Evolutionary conservation across 2,888 invertebrate species (phyloP).

Genomic region (Suillia variegata): DNA sequence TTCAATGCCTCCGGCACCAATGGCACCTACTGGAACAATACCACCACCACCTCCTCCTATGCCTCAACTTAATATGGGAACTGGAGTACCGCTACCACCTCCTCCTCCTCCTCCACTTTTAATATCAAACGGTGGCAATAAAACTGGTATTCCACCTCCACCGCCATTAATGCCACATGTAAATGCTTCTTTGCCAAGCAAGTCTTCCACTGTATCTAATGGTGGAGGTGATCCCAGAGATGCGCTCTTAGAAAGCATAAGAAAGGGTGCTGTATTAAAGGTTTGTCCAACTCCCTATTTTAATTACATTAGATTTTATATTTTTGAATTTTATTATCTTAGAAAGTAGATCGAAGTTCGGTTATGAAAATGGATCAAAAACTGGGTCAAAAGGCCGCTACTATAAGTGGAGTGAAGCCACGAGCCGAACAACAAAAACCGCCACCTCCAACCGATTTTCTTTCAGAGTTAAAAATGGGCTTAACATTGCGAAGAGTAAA

Average conservation of each 20-base stretch:
- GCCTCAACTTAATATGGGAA: slow-evolving; percentile 22
- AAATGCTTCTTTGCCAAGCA: not conserved
- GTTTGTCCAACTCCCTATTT: too few species aligned
- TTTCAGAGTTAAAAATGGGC: slow-evolving; percentile 47
- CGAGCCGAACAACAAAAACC: slow-evolving; percentile 40
- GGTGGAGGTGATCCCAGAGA: slow-evolving; percentile 34
- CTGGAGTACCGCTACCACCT: slow-evolving; percentile 29
- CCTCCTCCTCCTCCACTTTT: slow-evolving; percentile 4
- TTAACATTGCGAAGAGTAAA: slow-evolving; percentile 41
- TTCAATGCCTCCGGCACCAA: not conserved
- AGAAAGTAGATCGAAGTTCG: too few species aligned
- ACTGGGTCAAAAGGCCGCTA: slow-evolving; percentile 46
- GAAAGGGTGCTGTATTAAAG: slow-evolving; percentile 46
- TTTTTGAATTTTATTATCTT: not conserved
- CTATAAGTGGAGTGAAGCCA: slow-evolving; percentile 45
- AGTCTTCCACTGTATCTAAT: too few species aligned
- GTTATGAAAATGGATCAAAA: too few species aligned
- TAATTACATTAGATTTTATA: too few species aligned
- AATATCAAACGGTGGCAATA: not conserved
- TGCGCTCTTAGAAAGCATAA: slow-evolving; percentile 48
- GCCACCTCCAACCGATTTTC: slow-evolving; percentile 42
- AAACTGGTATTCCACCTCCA: not conserved
- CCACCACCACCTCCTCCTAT: slow-evolving; percentile 22
- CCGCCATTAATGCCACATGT: not conserved
- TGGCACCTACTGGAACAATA: not conserved